These are phyloP conservation scores for Rhyacophila evoluta DNA, from an alignment of 2,888 invertebrate genomes.

Conservation along the genomic window DNA sequence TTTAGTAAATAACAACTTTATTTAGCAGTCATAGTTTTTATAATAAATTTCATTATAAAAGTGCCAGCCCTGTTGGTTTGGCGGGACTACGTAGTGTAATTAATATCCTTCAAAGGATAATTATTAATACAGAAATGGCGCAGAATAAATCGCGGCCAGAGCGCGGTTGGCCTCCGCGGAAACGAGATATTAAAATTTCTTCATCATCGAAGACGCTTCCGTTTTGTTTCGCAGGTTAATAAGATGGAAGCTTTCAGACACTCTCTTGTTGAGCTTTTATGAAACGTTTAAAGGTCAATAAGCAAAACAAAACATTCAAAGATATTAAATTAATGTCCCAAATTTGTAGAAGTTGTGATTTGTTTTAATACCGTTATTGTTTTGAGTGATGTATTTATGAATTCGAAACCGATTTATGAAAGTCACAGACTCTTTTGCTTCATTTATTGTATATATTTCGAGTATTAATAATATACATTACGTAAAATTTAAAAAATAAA, in stretches of 20 bases:
- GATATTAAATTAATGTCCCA: not conserved
- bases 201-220: constrained; percentile 39
- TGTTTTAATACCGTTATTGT: too few relatives aligned
- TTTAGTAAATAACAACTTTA: too few relatives aligned
- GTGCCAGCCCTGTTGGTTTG: not conserved
- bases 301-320: constrained; percentile 2
- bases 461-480: too few relatives aligned
- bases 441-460: too few relatives aligned
- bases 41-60: not conserved
- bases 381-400: too few relatives aligned
- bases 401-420: too few relatives aligned
- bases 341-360: too few relatives aligned
- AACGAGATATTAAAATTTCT: constrained; percentile 50
- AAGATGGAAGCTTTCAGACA: constrained; percentile 17
- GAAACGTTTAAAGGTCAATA: not conserved
- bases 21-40: too few relatives aligned
- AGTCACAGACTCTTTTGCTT: too few relatives aligned
- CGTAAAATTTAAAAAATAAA: too few relatives aligned
- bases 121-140: constrained; percentile 47
- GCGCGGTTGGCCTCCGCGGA: constrained; percentile 31
- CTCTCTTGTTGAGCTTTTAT: constrained; percentile 8
- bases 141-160: constrained; percentile 31
- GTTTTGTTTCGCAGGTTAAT: constrained; percentile 6
- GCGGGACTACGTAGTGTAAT: constrained; percentile 34
- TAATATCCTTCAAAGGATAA: constrained; percentile 50